Evolutionary conservation across 2,888 invertebrate genomes (phyloP), one percentile per base, ranked within the genome.

Genomic region (Ischnus inquisitorius): DNA sequence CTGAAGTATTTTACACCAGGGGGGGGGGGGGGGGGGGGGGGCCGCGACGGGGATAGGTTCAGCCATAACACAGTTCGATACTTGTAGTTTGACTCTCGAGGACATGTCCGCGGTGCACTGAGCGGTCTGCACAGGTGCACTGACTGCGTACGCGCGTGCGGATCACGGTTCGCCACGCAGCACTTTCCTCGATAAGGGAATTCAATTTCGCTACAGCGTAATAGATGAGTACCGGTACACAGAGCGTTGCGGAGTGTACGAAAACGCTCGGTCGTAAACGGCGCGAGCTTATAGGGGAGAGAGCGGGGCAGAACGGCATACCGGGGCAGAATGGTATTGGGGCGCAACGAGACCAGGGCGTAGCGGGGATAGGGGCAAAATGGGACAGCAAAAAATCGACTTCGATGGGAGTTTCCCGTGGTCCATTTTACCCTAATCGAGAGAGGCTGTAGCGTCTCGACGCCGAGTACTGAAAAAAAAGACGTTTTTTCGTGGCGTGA

Each of bases 161-260:
- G 51, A 25, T n/a, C 4, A 16, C 16, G 51, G 16, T 28, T 28
- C 48, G 10, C 16, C n/a, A 34, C 48, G 28, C 54, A 3, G 60
- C 16, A 46, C 46, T 60, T 28, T 74, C 16, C 46, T 74, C 74
- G 74, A 74, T 48, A 60, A 74, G 74, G 25, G 62, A 62, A 74
- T 74, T 74, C 74, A 74, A 74, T 74, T 74, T 62, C 74, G 46
- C 62, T 72, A 16, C 43, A 12, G 46, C 43, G 60, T 74, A 62
- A 74, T 62, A 74, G 74, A 74, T 62, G 74, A 74, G 62, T 34
- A 19, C 54, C 34, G 39, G n/a, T 12, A 19, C 1, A 19, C 39
- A 4, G 22, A 46, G 5, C 34, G 14, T 8, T 39, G 25, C n/a
- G 16, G 16, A 12, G 39, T 43, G 16, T 57, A 71, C 25, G 62